phyloP scores from a whole-genome alignment of 2,888 invertebrate genomes.

The Drosophila barbarae region DNA sequence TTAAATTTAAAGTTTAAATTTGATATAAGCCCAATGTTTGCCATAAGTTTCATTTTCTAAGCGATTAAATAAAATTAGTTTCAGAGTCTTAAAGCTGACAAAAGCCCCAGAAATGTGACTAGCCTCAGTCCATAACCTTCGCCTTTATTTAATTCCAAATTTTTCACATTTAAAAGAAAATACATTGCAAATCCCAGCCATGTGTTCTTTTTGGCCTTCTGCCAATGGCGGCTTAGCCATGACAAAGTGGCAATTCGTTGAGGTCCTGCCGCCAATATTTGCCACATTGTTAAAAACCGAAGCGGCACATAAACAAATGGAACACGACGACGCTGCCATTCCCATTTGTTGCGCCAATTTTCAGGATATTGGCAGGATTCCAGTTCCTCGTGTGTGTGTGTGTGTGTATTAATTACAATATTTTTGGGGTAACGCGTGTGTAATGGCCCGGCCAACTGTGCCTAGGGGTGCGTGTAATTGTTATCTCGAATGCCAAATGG shows the following conservation, averaged over 20 bases:
- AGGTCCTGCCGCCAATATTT: constrained; percentile 36
- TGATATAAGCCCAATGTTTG: too few relatives aligned
- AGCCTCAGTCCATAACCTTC: not conserved
- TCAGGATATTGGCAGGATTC: constrained; percentile 25
- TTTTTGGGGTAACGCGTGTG: constrained; percentile 28
- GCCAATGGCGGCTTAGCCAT: constrained; percentile 48
- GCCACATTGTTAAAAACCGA: constrained; percentile 58
- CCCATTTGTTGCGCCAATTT: constrained; percentile 32
- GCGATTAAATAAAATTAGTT: not conserved
- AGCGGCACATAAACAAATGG: constrained; percentile 24
- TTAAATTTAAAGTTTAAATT: not conserved
- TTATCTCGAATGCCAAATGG: constrained; percentile 44
- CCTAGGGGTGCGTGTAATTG: constrained; percentile 38
- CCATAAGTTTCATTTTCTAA: too few relatives aligned
- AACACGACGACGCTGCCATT: not conserved
- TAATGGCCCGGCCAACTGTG: constrained; percentile 28
- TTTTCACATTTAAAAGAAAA: not conserved
- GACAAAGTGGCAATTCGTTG: constrained; percentile 53
- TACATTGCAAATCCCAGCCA: not conserved
- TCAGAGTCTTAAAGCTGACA: not conserved
- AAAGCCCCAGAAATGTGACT: too few relatives aligned
- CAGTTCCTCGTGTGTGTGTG: not conserved
- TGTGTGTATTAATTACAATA: constrained; percentile 50
- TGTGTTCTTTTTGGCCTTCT: constrained; percentile 12
- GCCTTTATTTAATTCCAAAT: not conserved